A percentile compares a stretch with the other conserved stretches of the same genome.
These are phyloP conservation scores for Schizopygopsis malacanthus DNA, from an alignment of 2,797 vertebrate species.

Conservation along the genomic window DNA sequence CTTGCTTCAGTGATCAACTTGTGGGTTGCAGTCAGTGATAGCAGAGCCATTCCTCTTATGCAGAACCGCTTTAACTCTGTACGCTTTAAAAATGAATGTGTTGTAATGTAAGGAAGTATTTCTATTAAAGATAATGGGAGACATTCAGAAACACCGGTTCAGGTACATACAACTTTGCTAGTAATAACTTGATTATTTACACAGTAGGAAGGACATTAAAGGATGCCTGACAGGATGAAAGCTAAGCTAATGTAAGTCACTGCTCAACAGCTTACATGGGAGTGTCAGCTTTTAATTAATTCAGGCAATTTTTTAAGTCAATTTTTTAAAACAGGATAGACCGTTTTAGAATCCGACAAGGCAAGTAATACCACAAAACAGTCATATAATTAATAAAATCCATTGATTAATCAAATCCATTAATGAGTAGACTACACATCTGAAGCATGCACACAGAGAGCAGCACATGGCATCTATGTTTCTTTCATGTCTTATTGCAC, in stretches of 20 bases:
- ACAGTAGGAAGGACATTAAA: not conserved
- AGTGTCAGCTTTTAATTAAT: not conserved
- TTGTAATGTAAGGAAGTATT: not conserved
- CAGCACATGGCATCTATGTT: no score
- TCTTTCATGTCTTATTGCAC: no score
- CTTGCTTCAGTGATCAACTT: slow-evolving; percentile 15
- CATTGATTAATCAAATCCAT: not conserved
- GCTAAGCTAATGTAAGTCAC: not conserved
- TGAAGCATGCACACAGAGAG: no score
- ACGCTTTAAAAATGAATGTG: not conserved
- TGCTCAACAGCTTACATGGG: not conserved
- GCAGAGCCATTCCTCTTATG: not conserved
- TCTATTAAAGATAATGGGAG: not conserved
- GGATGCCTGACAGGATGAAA: not conserved
- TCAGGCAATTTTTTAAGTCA: not conserved
- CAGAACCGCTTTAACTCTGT: not conserved
- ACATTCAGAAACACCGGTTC: not conserved
- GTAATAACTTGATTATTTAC: not conserved
- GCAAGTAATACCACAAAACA: not conserved
- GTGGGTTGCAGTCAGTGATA: slow-evolving; percentile 10
- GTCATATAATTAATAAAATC: not conserved
- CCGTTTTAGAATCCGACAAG: not conserved
- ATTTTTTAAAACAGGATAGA: not conserved
- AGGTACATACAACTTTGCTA: not conserved
- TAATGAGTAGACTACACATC: no score